phyloP scores from a whole-genome alignment of 23 tunicate species.

The Trididemnum miniatum region DNA sequence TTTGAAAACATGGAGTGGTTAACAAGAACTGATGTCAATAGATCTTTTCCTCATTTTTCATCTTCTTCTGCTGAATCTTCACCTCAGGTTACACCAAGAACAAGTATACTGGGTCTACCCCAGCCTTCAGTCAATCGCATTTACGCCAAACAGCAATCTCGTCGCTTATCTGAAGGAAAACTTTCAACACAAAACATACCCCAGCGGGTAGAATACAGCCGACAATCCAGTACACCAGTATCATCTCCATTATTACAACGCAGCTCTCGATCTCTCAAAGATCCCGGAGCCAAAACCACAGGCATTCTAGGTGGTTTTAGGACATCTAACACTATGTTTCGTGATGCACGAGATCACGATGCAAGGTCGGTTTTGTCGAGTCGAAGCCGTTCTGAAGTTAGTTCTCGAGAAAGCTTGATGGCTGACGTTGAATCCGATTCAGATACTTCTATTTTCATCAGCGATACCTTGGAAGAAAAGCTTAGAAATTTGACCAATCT shows the following conservation, averaged over 20 bases:
- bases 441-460: slow-evolving; percentile 48
- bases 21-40: slow-evolving; percentile 33
- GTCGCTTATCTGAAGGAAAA: slow-evolving; percentile 15
- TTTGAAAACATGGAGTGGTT: slow-evolving; percentile 70
- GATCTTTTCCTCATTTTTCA: slow-evolving; percentile 61
- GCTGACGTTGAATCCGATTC: slow-evolving; percentile 56
- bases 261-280: neutral
- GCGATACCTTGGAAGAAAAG: slow-evolving; percentile 68
- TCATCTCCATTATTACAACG: slow-evolving; percentile 4
- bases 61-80: slow-evolving; percentile 83
- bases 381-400: slow-evolving; percentile 29
- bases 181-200: neutral
- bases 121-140: slow-evolving; percentile 11
- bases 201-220: neutral
- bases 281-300: neutral
- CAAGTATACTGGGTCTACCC: slow-evolving; percentile 39
- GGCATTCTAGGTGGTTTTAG: neutral
- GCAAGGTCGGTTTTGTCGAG: neutral
- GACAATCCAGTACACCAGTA: slow-evolving; percentile 19
- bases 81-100: slow-evolving; percentile 79
- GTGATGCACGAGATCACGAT: neutral
- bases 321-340: slow-evolving; percentile 24
- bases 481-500: slow-evolving; percentile 61
- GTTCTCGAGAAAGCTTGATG: slow-evolving; percentile 27
- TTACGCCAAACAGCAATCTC: neutral